phyloP scores from a whole-genome alignment of 2,888 invertebrate species.

The Patella caerulea region DNA sequence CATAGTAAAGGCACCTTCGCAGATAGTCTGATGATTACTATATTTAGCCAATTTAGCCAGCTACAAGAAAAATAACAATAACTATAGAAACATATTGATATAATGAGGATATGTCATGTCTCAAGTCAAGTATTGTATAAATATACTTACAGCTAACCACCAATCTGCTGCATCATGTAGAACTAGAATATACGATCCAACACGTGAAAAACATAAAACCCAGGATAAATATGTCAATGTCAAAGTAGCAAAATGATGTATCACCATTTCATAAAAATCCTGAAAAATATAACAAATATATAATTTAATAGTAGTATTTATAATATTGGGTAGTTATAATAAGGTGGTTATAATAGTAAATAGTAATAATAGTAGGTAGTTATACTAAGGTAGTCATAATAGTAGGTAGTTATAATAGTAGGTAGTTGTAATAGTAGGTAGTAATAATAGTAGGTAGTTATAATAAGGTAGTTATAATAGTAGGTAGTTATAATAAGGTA shows the following conservation, averaged over 20 bases:
- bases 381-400: too few relatives aligned
- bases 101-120: too few relatives aligned
- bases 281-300: not conserved
- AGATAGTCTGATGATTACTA: not conserved
- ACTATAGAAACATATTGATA: too few relatives aligned
- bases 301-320: too few relatives aligned
- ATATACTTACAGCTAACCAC: conserved; percentile 2
- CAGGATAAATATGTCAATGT: conserved; percentile 1
- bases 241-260: conserved; percentile 7
- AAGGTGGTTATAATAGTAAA: too few relatives aligned
- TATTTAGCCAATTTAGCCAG: not conserved
- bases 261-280: not conserved
- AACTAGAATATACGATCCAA: not conserved
- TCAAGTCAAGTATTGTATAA: not conserved
- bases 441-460: too few relatives aligned
- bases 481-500: too few relatives aligned
- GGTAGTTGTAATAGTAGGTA: too few relatives aligned
- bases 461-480: too few relatives aligned
- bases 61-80: not conserved
- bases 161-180: conserved; percentile 6
- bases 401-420: too few relatives aligned
- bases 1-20: conserved; percentile 7
- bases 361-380: too few relatives aligned
- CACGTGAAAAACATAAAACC: not conserved
- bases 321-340: too few relatives aligned